Evolutionary conservation across 1,140 invertebrate species (phyloP).

Genomic region (Trichonephila clavipes): DNA sequence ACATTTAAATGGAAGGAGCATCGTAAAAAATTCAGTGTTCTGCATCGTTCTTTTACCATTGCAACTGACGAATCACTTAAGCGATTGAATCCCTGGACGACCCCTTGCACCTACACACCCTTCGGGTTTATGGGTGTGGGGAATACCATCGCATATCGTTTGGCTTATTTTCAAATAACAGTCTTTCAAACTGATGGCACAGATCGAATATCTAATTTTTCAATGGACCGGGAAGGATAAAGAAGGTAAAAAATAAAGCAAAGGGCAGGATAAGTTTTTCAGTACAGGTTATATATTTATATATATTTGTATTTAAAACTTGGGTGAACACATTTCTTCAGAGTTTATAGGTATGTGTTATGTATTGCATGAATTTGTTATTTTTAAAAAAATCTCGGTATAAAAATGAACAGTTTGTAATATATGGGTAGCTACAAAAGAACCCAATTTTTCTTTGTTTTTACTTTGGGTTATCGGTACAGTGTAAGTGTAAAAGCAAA

Average conservation of each 20-base stretch:
- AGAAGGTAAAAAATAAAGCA: background rate
- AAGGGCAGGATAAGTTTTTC: too few relatives aligned
- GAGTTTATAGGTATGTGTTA: too few relatives aligned
- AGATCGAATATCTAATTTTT: background rate
- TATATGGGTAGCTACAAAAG: too few relatives aligned
- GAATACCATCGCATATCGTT: background rate
- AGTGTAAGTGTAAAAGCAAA: too few relatives aligned
- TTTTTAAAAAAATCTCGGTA: too few relatives aligned
- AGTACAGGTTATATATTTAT: too few relatives aligned
- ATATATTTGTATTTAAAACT: too few relatives aligned
- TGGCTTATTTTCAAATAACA: background rate
- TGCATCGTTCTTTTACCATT: slow-evolving; percentile 13
- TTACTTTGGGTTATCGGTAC: too few relatives aligned
- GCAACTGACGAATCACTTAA: slow-evolving; percentile 60
- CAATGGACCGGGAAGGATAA: background rate
- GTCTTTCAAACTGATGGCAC: background rate
- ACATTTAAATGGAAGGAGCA: slow-evolving; percentile 47
- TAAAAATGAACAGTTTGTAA: too few relatives aligned
- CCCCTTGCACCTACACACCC: background rate
- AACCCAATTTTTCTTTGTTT: too few relatives aligned
- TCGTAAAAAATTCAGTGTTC: slow-evolving; percentile 51
- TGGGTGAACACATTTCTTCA: too few relatives aligned
- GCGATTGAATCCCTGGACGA: slow-evolving; percentile 24
- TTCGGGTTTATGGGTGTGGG: background rate
- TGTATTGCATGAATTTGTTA: too few relatives aligned